These are phyloP conservation scores for Catocala fraxini DNA, from an alignment of 2,888 invertebrate genomes.

Conservation along the genomic window DNA sequence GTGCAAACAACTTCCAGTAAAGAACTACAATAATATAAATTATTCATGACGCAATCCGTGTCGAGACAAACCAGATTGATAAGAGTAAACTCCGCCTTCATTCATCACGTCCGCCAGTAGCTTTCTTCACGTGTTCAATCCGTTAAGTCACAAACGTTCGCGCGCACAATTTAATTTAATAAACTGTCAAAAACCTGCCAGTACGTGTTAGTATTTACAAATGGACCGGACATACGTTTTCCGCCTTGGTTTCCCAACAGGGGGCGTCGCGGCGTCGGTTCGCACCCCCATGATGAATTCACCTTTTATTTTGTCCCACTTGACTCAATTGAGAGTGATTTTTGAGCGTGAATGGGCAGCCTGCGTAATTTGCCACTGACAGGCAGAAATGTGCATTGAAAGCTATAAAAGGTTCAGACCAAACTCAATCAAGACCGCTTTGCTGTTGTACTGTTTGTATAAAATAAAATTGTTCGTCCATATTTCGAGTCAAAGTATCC, in stretches of 20 bases:
- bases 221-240: conserved; percentile 85
- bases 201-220: conserved; percentile 83
- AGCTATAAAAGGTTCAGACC: conserved; percentile 80
- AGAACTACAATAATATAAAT: background rate
- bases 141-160: conserved; percentile 61
- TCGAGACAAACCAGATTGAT: conserved; percentile 32
- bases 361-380: conserved; percentile 83
- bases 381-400: conserved; percentile 83
- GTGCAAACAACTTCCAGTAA: background rate
- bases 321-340: conserved; percentile 86
- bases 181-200: conserved; percentile 81
- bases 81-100: conserved; percentile 22
- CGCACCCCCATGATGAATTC: conserved; percentile 83
- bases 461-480: conserved; percentile 38
- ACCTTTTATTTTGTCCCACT: conserved; percentile 86
- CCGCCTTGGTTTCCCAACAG: conserved; percentile 78
- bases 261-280: conserved; percentile 71
- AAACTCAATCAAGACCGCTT: conserved; percentile 78
- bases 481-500: conserved; percentile 33
- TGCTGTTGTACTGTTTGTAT: conserved; percentile 55
- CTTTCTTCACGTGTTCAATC: conserved; percentile 33
- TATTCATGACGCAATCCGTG: background rate
- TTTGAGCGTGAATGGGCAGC: conserved; percentile 86
- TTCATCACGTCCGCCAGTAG: conserved; percentile 32
- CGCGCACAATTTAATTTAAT: conserved; percentile 80